phyloP scores from a whole-genome alignment of 2,888 invertebrate genomes.

The Siphlonurus alternatus region DNA sequence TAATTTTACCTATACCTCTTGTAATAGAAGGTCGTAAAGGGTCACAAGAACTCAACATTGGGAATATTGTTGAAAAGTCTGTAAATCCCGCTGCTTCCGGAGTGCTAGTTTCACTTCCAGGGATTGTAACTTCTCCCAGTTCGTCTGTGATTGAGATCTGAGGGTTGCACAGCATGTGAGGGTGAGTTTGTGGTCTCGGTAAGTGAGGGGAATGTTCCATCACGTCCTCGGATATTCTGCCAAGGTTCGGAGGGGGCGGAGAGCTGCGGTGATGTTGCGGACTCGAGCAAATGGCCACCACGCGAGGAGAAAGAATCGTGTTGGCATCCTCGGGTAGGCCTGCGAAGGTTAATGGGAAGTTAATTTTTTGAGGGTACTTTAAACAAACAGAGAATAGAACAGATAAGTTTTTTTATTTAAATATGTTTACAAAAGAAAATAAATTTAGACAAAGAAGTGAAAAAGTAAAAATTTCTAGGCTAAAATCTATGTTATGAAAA shows the following conservation, averaged over 20 bases:
- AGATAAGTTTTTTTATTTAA: no score
- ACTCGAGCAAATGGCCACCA: background rate
- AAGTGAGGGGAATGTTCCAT: background rate
- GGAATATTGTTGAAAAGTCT: conserved; percentile 6
- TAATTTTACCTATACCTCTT: conserved; percentile 49
- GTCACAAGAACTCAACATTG: conserved; percentile 36
- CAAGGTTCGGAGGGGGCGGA: conserved; percentile 5
- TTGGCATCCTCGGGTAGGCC: background rate
- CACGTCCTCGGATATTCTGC: conserved; percentile 6
- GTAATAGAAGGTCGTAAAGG: conserved; percentile 63
- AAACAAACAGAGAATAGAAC: no score
- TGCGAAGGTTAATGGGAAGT: no score
- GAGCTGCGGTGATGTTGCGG: conserved; percentile 7
- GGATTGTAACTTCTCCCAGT: conserved; percentile 40
- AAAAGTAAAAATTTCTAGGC: no score
- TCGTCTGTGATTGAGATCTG: conserved; percentile 89
- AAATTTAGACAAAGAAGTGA: no score
- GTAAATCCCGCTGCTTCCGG: conserved; percentile 27
- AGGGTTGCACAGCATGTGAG: conserved; percentile 33
- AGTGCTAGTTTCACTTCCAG: conserved; percentile 41
- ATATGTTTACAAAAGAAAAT: no score
- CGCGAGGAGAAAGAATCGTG: background rate
- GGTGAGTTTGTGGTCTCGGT: conserved; percentile 1
- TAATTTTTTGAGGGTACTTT: no score
- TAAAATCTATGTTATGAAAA: no score